phyloP scores from a whole-genome alignment of 2,888 invertebrate species.

The Scelioninae gen. 1 region DNA sequence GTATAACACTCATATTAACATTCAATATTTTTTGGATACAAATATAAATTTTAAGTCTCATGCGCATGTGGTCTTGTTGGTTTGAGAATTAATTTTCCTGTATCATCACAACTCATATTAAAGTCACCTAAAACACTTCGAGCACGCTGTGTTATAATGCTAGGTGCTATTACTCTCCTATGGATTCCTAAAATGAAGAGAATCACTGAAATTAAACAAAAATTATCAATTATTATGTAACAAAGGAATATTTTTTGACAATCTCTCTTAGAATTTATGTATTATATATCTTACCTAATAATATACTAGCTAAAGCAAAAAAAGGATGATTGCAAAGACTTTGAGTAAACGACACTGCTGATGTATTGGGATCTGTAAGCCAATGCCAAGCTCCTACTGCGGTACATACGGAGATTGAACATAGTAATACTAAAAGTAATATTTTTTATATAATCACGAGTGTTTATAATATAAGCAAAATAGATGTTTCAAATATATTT shows the following conservation, averaged over 20 bases:
- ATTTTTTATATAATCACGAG: neutral
- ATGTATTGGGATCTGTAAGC: slow-evolving; percentile 96
- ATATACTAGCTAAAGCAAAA: slow-evolving; percentile 94
- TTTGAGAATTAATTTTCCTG: slow-evolving; percentile 96
- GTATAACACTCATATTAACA: too few relatives aligned
- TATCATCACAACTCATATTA: slow-evolving; percentile 99
- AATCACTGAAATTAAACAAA: slow-evolving; percentile 87
- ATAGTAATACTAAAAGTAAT: slow-evolving; percentile 89
- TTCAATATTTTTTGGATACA: neutral
- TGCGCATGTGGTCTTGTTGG: slow-evolving; percentile 86
- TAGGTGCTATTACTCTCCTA: slow-evolving; percentile 97
- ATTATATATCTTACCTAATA: slow-evolving; percentile 87
- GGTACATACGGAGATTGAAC: slow-evolving; percentile 94
- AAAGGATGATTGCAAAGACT: slow-evolving; percentile 97
- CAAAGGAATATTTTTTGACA: too few relatives aligned
- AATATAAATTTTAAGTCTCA: slow-evolving; percentile 76
- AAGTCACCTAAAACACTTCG: slow-evolving; percentile 96
- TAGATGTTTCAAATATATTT: too few relatives aligned
- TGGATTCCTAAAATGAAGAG: slow-evolving; percentile 96
- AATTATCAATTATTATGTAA: neutral
- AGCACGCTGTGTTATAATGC: slow-evolving; percentile 96
- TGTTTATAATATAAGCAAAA: too few relatives aligned
- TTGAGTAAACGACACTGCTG: slow-evolving; percentile 95
- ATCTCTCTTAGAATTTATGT: too few relatives aligned
- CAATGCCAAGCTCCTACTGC: slow-evolving; percentile 98